Evolutionary conservation across 2,888 invertebrate species (phyloP).

Genomic region (Gymnocheta viridis): DNA sequence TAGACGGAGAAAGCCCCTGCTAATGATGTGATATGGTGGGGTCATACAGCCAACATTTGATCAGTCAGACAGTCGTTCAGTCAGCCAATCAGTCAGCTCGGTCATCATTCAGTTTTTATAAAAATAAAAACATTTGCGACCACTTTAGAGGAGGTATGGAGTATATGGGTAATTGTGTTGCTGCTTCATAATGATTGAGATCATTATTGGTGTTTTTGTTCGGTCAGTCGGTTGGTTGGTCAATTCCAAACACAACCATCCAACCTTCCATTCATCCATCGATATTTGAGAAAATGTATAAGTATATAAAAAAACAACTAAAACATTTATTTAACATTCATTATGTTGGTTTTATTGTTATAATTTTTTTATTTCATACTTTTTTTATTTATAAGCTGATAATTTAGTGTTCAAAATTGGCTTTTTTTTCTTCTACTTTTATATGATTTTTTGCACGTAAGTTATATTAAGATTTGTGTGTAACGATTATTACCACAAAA

Average conservation of each 20-base stretch:
- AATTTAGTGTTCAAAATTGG: slow-evolving; percentile 43
- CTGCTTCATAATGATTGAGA: background rate
- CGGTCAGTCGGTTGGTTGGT: slow-evolving; percentile 39
- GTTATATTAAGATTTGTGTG: slow-evolving; percentile 25
- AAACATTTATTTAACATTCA: background rate
- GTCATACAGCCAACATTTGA: slow-evolving; percentile 42
- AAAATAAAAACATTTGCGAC: background rate
- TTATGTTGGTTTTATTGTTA: slow-evolving; percentile 34
- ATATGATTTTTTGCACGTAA: slow-evolving; percentile 44
- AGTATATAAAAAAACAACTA: background rate
- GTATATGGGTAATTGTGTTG: slow-evolving; percentile 38
- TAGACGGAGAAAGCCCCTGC: slow-evolving; percentile 51
- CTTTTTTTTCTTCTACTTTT: background rate
- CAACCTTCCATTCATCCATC: background rate
- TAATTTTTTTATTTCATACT: slow-evolving; percentile 20
- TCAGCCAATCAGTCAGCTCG: slow-evolving; percentile 25
- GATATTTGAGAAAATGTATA: slow-evolving; percentile 7
- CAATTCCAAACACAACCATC: background rate
- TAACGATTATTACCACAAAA: slow-evolving; percentile 25
- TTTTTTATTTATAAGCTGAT: slow-evolving; percentile 36
- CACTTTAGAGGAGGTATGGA: background rate
- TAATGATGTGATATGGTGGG: slow-evolving; percentile 58
- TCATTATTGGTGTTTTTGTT: background rate
- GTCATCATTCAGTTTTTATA: background rate
- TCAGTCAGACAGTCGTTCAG: slow-evolving; percentile 11